Evolutionary conservation across 2,797 vertebrate species (phyloP), one percentile per base, ranked within the genome.

Genomic region (Taeniopygia guttata): DNA sequence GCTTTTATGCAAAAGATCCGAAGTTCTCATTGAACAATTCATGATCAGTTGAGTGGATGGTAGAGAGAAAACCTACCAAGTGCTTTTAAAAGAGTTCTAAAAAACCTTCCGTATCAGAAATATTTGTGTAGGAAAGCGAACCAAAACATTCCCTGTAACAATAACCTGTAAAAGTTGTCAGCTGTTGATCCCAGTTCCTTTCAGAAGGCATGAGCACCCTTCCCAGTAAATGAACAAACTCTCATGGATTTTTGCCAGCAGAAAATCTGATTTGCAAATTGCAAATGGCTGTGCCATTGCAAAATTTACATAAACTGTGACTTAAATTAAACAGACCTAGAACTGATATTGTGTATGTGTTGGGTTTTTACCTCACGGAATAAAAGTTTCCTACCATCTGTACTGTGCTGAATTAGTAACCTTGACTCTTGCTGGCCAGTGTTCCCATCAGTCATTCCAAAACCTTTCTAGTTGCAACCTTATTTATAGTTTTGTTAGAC

Each of bases 401-500:
- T 43, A 11, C 48, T 63, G 15, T 72, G 25, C 56, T 81, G 72
- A 79, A 52, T 73, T 55, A 64, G 38, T 69, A 40, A 77, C 43
- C 22, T 43, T 11, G 29, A 25, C 54, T 78, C 51, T 86, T 49
- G 49, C 78, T 84, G 78, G 62, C 45, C n/a, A 74, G 20, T 40
- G 54, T 36, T 88, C 40, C 21, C 46, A 70, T 43, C 77, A 55
- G 82, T 10, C n/a, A 78, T 84, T 64, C 73, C 59, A 52, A 90
- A 66, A 45, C 52, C 36, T 79, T 81, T 32, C 42, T 23, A 51
- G n/a, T 15, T 52, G 18, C 51, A 75, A 4, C 25, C 36, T 78
- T 93, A 88, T 94, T 96, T 94, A 90, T 76, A 79, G 66, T 81
- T 78, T 45, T 26, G 15, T 75, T 94, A 79, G 85, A 62, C 54